Evolutionary conservation across 2,888 invertebrate species (phyloP).

Genomic region (Acanthosoma haemorrhoidale): DNA sequence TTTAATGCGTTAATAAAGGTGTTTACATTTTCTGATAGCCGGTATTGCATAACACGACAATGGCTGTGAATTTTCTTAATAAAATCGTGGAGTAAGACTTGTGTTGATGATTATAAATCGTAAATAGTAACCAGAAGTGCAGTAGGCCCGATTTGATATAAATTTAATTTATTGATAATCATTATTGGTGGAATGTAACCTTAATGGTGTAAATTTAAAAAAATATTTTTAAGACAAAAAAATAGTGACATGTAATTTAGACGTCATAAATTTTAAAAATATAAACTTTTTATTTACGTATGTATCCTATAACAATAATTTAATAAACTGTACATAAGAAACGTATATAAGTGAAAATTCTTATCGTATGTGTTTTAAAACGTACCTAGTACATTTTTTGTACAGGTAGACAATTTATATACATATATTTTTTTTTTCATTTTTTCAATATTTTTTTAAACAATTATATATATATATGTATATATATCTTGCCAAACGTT

Average conservation of each 20-base stretch:
- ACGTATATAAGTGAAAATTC: constrained; percentile 17
- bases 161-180: too few species aligned
- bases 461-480: too few species aligned
- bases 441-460: constrained; percentile 18
- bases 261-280: constrained; percentile 27
- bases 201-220: not conserved
- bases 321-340: constrained; percentile 25
- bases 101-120: too few species aligned
- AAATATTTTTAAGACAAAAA: not conserved
- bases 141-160: constrained; percentile 27
- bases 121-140: not conserved
- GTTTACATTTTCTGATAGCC: too few species aligned
- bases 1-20: too few species aligned
- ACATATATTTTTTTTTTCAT: constrained; percentile 8
- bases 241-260: too few species aligned
- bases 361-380: constrained; percentile 8
- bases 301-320: constrained; percentile 31
- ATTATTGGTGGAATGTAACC: too few species aligned
- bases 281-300: constrained; percentile 20
- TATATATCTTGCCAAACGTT: constrained; percentile 31
- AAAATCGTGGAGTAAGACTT: too few species aligned
- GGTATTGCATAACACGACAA: too few species aligned
- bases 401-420: constrained; percentile 13
- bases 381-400: constrained; percentile 8
- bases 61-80: too few species aligned